These are phyloP conservation scores for Nemopilema nomurai DNA, from an alignment of 30 jellyfish, hydroid and myxozoan species.

Conservation along the genomic window DNA sequence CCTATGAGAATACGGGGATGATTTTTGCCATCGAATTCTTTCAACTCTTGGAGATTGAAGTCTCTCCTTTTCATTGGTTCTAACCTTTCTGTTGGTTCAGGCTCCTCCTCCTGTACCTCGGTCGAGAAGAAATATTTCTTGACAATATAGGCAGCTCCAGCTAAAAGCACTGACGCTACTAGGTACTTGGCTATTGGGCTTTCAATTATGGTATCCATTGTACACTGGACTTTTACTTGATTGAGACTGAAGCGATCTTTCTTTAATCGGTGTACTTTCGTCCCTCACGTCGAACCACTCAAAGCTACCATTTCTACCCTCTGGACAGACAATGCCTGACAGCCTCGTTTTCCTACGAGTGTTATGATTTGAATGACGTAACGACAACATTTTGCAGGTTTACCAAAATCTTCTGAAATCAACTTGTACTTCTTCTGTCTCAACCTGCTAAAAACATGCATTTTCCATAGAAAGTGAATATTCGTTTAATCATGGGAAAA, in stretches of 20 bases:
- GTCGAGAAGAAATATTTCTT: slow-evolving; percentile 35
- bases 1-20: slow-evolving; percentile 79
- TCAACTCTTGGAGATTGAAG: slow-evolving; percentile 82
- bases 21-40: slow-evolving; percentile 75
- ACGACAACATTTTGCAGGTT: too few species aligned
- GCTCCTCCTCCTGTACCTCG: slow-evolving; percentile 39
- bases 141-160: slow-evolving; percentile 51
- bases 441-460: too few species aligned
- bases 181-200: slow-evolving; percentile 29
- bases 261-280: neutral
- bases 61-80: slow-evolving; percentile 90
- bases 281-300: neutral
- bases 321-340: neutral
- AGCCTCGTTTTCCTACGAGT: neutral
- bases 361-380: neutral
- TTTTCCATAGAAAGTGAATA: too few species aligned
- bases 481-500: too few species aligned
- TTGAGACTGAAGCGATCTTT: neutral
- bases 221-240: neutral
- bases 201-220: slow-evolving; percentile 18
- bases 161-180: slow-evolving; percentile 70
- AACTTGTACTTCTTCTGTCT: too few species aligned
- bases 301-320: neutral
- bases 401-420: too few species aligned
- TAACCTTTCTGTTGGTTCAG: slow-evolving; percentile 50